Conservation (phyloP, 1,140 invertebrate genomes). For the Glomeris maerens region DNA sequence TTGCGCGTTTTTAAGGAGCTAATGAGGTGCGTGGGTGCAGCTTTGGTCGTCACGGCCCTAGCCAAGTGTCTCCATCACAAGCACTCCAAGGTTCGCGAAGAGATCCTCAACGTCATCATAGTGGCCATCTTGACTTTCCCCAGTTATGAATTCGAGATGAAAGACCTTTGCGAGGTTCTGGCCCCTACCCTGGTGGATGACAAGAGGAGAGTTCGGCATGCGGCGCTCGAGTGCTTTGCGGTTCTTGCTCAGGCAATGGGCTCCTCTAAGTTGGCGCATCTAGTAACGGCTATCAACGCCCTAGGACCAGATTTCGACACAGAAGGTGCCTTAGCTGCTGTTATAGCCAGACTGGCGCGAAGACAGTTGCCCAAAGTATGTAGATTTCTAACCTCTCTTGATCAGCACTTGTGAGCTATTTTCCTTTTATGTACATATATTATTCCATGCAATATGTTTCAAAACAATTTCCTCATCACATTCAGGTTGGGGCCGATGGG, state of each 20-base stretch:
- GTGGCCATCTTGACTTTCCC: constrained; percentile 62
- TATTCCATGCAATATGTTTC: no score
- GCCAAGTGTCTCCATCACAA: constrained; percentile 46
- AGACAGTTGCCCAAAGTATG: constrained; percentile 44
- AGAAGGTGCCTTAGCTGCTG: constrained; percentile 31
- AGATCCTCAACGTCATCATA: constrained; percentile 58
- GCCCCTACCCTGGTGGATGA: constrained; percentile 47
- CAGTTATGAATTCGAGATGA: constrained; percentile 59
- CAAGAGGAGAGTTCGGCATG: constrained; percentile 56
- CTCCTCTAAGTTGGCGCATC: constrained; percentile 1
- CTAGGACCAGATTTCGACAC: constrained; percentile 16
- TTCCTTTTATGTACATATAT: neutral
- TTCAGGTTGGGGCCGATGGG: no score
- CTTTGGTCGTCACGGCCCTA: constrained; percentile 44
- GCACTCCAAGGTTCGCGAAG: constrained; percentile 50
- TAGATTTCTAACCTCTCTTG: neutral
- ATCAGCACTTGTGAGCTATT: neutral
- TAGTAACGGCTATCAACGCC: constrained; percentile 1
- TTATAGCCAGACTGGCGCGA: constrained; percentile 44
- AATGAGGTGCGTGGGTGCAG: constrained; percentile 48
- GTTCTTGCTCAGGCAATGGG: constrained; percentile 57
- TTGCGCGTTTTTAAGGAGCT: constrained; percentile 44
- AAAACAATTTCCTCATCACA: no score
- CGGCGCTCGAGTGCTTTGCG: constrained; percentile 62
- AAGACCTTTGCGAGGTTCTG: constrained; percentile 39